Evolutionary conservation across 2,113 vertebrate species (phyloP), one percentile per base, ranked within the genome.

Genomic region (Urocitellus parryii): DNA sequence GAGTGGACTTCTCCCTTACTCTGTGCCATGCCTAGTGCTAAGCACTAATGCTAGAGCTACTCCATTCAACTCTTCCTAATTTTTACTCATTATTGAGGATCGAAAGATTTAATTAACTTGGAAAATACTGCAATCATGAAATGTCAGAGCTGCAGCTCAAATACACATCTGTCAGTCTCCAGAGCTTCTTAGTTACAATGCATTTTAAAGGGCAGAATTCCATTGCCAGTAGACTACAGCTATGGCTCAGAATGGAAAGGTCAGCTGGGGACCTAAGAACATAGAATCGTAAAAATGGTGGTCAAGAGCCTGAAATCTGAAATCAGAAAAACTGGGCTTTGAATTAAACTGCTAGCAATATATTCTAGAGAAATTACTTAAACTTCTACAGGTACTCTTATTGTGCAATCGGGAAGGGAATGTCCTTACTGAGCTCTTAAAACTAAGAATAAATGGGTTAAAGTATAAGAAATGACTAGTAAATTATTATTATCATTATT

Each of bases 271-370:
- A 25, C 48, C 76, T 86, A 79, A 51, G 7, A 22, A 93, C 86
- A 81, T 0, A 87, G 65, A 80, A 88, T 34, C 10, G 32, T 34
- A 45, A 68, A 90, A 4, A 45, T 2, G 18, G 70, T 68, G 34
- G 29, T 65, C 84, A 91, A 88, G 7, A 93, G 63, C 9, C 1
- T 74, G 37, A 4, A 39, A 85, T 84, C 5, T 88, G 48, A 67
- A 93, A 86, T 86, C 13, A 80, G 32, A 82, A 76, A 92, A 56
- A 25, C 5, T 74, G 51, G 51, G 18, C 29, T 96, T 81, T 74
- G 90, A 68, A 82, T 63, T 56, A 65, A 45, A 81, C 45, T 91
- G 9, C 17, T 81, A 58, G 53, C 70, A 90, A 8, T 51, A 63
- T 56, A 79, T 63, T 73, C 39, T 93, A 56, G 67, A 92, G 73